Base-by-base conservation (phyloP, 2,888 invertebrate genomes). In the Bellardia bayeri region DNA sequence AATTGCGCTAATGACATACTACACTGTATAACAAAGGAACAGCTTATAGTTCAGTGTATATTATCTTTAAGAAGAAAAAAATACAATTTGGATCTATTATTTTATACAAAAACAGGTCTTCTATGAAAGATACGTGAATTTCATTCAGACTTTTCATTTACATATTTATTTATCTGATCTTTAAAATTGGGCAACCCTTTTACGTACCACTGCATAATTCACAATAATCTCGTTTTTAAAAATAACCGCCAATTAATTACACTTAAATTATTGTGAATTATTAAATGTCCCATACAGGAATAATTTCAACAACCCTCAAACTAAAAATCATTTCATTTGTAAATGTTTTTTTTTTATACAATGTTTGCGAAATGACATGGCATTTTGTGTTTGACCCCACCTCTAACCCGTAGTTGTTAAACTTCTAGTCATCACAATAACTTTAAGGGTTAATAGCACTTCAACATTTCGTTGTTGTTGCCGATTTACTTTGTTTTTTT, bases 391-490 rank as follows among this genome's bases (percentile, higher is more conserved):
- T 75, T 90, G 90, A 90, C 90, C 92, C 91, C 90, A 92, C 91
- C 92, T 91, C 91, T 91, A 91, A 91, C 91, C 91, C 88, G 64
- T 85, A 89, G 85, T 71, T 85, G 85, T 71, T 82, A 87, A 87
- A 86, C 89, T 90, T 74, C 89, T 90, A 86, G 86, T 79, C 89
- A 87, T 79, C 89, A 87, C 90, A 91, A 87, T 85, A 82, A 78
- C 85, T 85, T 87, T 87, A 82, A 90, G 91, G 92, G 92, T 92
- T 92, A 92, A 91, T 89, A 89, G 90, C 90, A 90, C 90, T 91
- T 91, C 69, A 72, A 75, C 74, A 76, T 81, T 40, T 63, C 9
- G 51, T 83, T 83, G 71, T 49, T 68, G 45, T 63, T 63, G 30
- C 71, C 64, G 37, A 74, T 5, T 74, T 63, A 37, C 16, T n/a